These are phyloP conservation scores for Metopolophium dirhodum DNA, from an alignment of 1,140 invertebrate genomes.

Conservation along the genomic window DNA sequence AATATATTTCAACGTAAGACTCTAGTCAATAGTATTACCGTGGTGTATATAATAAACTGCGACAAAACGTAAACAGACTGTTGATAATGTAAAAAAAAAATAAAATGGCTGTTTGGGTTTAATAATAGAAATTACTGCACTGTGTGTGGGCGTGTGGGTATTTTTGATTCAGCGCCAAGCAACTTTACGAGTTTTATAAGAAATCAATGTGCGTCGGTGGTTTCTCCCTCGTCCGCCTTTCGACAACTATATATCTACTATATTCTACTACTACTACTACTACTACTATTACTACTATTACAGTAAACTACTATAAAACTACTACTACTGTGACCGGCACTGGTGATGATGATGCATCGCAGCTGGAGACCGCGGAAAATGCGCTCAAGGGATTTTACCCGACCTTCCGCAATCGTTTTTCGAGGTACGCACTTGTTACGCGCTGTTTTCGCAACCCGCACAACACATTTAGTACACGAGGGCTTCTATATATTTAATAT, in stretches of 20 bases:
- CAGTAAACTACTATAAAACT: background rate
- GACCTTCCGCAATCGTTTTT: slow-evolving; percentile 33
- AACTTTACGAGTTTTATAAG: background rate
- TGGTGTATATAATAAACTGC: background rate
- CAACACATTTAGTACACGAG: background rate
- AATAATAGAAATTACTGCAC: slow-evolving; percentile 26
- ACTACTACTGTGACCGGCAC: background rate
- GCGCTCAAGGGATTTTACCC: slow-evolving; percentile 18
- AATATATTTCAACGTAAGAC: background rate
- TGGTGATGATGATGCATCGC: background rate
- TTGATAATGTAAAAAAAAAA: background rate
- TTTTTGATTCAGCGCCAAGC: slow-evolving; percentile 32
- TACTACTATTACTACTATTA: background rate
- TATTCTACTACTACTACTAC: background rate
- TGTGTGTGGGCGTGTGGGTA: background rate
- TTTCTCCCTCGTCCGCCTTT: background rate
- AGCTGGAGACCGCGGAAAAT: background rate
- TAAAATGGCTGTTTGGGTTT: background rate
- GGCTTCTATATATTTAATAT: background rate
- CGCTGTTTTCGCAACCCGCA: background rate
- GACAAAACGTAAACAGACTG: background rate
- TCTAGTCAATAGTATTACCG: background rate
- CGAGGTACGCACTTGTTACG: background rate
- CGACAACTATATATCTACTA: background rate
- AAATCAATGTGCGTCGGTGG: background rate